Evolutionary conservation across 2,888 invertebrate species (phyloP).

Genomic region (Drosophila niveifrons): DNA sequence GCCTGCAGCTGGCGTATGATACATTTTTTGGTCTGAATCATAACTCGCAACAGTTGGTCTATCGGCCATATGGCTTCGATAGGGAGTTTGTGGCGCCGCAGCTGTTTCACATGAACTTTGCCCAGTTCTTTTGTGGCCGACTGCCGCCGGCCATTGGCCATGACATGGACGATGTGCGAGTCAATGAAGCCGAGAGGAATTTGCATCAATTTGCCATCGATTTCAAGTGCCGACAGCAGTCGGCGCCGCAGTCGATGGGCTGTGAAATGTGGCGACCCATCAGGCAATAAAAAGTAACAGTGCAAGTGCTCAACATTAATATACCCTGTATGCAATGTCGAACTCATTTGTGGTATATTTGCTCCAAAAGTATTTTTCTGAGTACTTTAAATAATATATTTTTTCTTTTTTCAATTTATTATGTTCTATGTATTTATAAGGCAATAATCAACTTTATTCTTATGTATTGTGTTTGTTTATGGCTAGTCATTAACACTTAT

Average conservation of each 20-base stretch:
- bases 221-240: conserved; percentile 60
- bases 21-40: conserved; percentile 58
- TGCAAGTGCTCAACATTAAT: neutral
- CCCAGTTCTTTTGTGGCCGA: conserved; percentile 80
- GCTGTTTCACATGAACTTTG: conserved; percentile 75
- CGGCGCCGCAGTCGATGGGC: conserved; percentile 10
- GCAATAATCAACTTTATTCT: too few relatives aligned
- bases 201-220: conserved; percentile 66
- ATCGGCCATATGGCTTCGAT: conserved; percentile 57
- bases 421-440: too few relatives aligned
- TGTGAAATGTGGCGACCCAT: conserved; percentile 69
- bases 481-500: too few relatives aligned
- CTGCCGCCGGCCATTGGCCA: conserved; percentile 72
- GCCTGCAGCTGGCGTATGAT: conserved; percentile 77
- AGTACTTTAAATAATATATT: too few relatives aligned
- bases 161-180: conserved; percentile 77
- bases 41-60: conserved; percentile 39
- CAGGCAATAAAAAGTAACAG: conserved; percentile 1
- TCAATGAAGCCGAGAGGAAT: conserved; percentile 66
- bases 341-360: neutral
- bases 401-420: too few relatives aligned
- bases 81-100: conserved; percentile 42
- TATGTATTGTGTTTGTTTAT: too few relatives aligned
- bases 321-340: conserved; percentile 2
- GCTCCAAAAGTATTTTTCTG: too few relatives aligned